Percentiles rank a stretch among this genome's conserved stretches.
Evolutionary conservation across 2,888 invertebrate genomes (phyloP).

Genomic region (Parasteatoda lunata): DNA sequence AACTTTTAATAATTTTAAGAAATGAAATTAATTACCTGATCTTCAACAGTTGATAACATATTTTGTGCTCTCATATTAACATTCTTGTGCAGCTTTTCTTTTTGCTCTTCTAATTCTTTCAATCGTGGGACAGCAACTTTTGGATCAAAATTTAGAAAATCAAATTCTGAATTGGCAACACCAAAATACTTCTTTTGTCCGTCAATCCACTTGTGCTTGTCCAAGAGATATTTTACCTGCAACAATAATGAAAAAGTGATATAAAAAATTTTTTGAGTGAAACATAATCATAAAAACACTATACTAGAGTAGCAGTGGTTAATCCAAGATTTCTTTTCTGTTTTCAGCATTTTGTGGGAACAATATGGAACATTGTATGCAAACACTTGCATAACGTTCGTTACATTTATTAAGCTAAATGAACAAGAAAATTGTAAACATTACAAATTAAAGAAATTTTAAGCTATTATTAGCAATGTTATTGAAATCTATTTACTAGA

Average conservation of each 20-base stretch:
- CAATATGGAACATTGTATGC: too few species aligned
- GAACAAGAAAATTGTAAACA: too few species aligned
- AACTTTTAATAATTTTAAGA: background rate
- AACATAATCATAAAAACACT: too few species aligned
- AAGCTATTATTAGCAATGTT: too few species aligned
- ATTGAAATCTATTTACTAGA: too few species aligned
- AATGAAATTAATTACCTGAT: slow-evolving; percentile 78
- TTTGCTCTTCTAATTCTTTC: slow-evolving; percentile 78
- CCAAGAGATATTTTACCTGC: slow-evolving; percentile 72
- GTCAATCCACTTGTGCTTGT: slow-evolving; percentile 83
- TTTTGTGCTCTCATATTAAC: slow-evolving; percentile 90
- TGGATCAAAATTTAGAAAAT: slow-evolving; percentile 76
- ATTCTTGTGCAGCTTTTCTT: slow-evolving; percentile 81
- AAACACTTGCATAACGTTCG: too few species aligned
- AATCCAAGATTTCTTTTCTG: too few species aligned
- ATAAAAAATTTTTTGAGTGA: background rate
- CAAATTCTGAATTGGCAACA: slow-evolving; percentile 80
- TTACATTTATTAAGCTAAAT: too few species aligned
- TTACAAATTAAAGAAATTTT: too few species aligned
- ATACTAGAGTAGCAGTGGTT: too few species aligned
- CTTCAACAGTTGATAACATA: slow-evolving; percentile 89
- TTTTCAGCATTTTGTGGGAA: too few species aligned
- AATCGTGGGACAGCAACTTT: slow-evolving; percentile 78
- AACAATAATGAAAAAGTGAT: slow-evolving; percentile 40
- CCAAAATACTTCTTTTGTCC: slow-evolving; percentile 87